phyloP scores from a whole-genome alignment of 2,113 vertebrate species.

The Nestor notabilis region DNA sequence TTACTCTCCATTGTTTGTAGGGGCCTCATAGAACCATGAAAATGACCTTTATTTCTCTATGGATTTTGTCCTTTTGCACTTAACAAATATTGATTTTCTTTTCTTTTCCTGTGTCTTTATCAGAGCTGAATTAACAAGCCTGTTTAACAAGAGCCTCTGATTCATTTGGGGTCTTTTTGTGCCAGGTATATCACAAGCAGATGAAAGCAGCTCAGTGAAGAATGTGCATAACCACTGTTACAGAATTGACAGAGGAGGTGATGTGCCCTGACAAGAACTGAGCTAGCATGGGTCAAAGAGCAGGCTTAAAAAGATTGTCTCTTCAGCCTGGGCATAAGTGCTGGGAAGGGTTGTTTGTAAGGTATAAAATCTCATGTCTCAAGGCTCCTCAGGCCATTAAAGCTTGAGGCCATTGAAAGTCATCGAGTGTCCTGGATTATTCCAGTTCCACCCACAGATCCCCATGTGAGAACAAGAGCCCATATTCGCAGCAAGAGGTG shows the following conservation, averaged over 20 bases:
- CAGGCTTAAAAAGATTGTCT: slow-evolving; percentile 8
- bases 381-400: not conserved
- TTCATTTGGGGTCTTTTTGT: slow-evolving; percentile 38
- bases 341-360: not conserved
- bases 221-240: not conserved
- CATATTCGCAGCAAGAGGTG: not conserved
- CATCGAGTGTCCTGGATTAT: not conserved
- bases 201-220: slow-evolving; percentile 35
- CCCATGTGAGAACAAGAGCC: not conserved
- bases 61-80: slow-evolving; percentile 57
- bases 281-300: slow-evolving; percentile 32
- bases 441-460: not conserved
- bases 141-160: slow-evolving; percentile 50
- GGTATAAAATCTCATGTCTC: not conserved
- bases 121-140: slow-evolving; percentile 46
- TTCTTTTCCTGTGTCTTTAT: slow-evolving; percentile 30
- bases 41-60: slow-evolving; percentile 65
- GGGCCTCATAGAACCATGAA: slow-evolving; percentile 1
- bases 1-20: slow-evolving; percentile 43
- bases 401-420: not conserved
- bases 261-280: slow-evolving; percentile 45
- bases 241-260: not conserved
- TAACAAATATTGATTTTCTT: slow-evolving; percentile 50
- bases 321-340: not conserved
- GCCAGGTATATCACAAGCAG: slow-evolving; percentile 7